Conservation (phyloP, 2,113 vertebrate genomes). For the Puma concolor region DNA sequence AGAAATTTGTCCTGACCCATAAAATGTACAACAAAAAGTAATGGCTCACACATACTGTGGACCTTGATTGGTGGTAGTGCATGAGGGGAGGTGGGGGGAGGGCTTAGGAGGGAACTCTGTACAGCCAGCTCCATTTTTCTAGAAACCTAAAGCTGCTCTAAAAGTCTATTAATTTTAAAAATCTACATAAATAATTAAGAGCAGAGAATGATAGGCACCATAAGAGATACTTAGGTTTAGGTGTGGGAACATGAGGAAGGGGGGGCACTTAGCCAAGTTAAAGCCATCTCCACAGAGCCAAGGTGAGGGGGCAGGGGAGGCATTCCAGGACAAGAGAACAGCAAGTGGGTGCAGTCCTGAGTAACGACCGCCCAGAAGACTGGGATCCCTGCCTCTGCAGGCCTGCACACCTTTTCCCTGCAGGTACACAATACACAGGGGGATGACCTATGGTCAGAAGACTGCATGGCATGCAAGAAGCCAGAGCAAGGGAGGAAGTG, state of each 20-base stretch:
- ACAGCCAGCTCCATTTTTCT: neutral
- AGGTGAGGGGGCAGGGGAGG: neutral
- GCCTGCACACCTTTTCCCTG: too few species aligned
- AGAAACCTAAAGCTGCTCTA: neutral
- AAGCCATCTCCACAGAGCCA: neutral
- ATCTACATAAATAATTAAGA: neutral
- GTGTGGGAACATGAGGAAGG: neutral
- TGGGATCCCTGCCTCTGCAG: neutral
- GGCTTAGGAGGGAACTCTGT: neutral
- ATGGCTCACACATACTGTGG: neutral
- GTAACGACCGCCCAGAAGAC: neutral
- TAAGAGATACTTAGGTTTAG: neutral
- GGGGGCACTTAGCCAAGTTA: neutral
- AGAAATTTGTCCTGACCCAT: neutral
- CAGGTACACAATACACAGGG: neutral
- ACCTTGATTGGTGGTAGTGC: neutral
- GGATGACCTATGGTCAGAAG: neutral
- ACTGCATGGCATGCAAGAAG: neutral
- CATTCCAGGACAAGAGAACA: neutral
- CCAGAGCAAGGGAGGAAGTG: neutral
- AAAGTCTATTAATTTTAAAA: neutral
- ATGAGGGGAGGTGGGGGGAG: rapidly evolving
- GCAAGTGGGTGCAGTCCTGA: neutral
- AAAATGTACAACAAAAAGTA: neutral
- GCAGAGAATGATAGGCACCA: neutral